These are phyloP conservation scores for Alaudala cheleensis DNA, from an alignment of 2,113 vertebrate species.

Conservation along the genomic window DNA sequence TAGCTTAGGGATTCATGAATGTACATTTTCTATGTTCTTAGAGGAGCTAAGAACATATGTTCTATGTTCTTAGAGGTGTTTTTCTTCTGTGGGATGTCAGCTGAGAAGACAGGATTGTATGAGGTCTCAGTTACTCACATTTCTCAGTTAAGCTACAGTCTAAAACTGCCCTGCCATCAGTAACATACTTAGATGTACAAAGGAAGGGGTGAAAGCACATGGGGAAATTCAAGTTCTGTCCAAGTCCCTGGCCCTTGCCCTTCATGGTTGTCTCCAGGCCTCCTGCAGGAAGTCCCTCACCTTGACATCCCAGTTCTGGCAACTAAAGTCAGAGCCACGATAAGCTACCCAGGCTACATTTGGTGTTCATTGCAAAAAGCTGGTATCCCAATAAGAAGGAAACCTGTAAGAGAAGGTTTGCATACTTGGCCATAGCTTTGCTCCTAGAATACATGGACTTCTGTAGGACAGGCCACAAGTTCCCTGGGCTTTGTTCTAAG, in stretches of 20 bases:
- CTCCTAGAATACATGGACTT: neutral
- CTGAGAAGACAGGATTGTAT: neutral
- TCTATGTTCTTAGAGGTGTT: neutral
- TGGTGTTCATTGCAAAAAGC: neutral
- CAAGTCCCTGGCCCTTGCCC: neutral
- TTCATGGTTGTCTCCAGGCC: neutral
- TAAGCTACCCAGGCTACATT: neutral
- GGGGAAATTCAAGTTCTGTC: neutral
- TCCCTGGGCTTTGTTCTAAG: neutral
- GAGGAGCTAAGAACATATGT: too few relatives aligned
- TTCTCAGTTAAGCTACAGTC: neutral
- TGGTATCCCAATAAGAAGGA: neutral
- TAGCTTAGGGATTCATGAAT: neutral
- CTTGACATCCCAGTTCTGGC: neutral
- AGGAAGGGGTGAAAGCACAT: neutral
- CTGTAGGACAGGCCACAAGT: neutral
- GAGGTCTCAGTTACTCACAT: neutral
- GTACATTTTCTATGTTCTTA: neutral
- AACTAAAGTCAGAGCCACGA: neutral
- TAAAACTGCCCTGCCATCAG: neutral
- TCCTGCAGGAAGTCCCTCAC: neutral
- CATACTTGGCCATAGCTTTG: fast-evolving
- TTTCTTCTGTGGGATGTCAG: neutral
- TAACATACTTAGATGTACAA: neutral
- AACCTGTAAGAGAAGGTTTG: neutral